phyloP scores from a whole-genome alignment of 2,888 invertebrate species.

The Synergus itoensis region DNA sequence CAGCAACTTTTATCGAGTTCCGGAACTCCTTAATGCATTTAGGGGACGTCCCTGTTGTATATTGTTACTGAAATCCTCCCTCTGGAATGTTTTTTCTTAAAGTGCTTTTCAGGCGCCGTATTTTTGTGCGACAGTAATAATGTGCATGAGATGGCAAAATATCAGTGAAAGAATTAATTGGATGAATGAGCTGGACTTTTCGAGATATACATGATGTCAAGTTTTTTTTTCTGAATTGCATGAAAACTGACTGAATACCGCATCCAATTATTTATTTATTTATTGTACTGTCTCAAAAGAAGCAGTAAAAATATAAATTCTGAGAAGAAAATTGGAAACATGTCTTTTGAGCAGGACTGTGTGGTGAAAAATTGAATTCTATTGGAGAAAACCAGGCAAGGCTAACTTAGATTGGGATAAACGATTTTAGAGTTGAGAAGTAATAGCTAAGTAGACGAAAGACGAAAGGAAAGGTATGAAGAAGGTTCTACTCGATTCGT shows the following conservation, averaged over 20 bases:
- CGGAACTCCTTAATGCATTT: neutral
- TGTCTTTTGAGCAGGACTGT: too few relatives aligned
- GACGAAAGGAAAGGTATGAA: neutral
- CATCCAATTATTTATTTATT: too few relatives aligned
- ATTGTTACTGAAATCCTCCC: neutral
- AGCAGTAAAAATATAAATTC: too few relatives aligned
- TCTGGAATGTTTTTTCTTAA: neutral
- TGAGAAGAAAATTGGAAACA: too few relatives aligned
- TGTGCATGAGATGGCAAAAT: neutral
- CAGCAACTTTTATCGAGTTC: neutral
- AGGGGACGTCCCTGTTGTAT: neutral
- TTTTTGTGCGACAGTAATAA: neutral
- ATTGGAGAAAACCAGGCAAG: neutral
- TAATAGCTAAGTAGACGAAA: neutral
- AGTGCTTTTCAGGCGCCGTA: neutral
- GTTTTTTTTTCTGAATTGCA: too few relatives aligned
- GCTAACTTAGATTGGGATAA: neutral
- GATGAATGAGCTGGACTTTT: neutral
- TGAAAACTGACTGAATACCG: too few relatives aligned
- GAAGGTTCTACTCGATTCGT: slow-evolving; percentile 48
- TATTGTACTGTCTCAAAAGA: too few relatives aligned
- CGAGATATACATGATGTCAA: too few relatives aligned
- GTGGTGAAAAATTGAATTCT: too few relatives aligned
- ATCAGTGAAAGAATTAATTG: neutral
- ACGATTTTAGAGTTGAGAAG: neutral